phyloP scores from a whole-genome alignment of 2,797 vertebrate genomes.

The Oreochromis grahami region DNA sequence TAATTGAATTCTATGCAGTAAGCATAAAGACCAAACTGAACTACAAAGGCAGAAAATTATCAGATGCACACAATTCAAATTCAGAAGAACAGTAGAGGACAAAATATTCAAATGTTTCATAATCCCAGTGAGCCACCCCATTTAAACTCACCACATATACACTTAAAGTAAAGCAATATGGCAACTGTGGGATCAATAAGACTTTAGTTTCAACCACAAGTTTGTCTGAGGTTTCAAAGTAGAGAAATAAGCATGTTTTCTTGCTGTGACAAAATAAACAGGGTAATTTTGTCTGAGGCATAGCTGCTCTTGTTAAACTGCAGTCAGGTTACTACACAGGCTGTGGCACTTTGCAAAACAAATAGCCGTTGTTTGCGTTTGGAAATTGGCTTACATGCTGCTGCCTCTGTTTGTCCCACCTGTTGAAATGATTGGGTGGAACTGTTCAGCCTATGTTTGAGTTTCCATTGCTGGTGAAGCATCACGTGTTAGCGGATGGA shows the following conservation, averaged over 20 bases:
- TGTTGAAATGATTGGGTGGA: slow-evolving; percentile 24
- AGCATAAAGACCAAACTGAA: not conserved
- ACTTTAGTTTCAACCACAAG: not conserved
- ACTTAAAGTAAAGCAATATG: not conserved
- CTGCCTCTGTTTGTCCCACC: slow-evolving; percentile 17
- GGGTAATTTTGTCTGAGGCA: not conserved
- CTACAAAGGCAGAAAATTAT: not conserved
- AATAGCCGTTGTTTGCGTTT: slow-evolving; percentile 52
- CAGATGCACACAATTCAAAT: not conserved
- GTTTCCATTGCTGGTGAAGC: slow-evolving; percentile 18
- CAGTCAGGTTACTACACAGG: not conserved
- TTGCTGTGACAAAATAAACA: not conserved
- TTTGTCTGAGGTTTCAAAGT: not conserved
- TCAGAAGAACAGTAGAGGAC: not conserved
- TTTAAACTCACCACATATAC: not conserved
- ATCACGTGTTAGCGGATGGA: not conserved
- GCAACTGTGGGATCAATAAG: not conserved
- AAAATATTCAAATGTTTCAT: not conserved
- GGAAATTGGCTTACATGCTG: not conserved
- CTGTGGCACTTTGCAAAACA: slow-evolving; percentile 38
- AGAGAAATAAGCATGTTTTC: not conserved
- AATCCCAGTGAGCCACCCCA: not conserved
- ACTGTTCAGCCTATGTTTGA: slow-evolving; percentile 12
- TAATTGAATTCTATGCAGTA: not conserved
- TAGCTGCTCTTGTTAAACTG: not conserved